phyloP scores from a whole-genome alignment of 64 coral and sea anemone genomes.

The Pocillopora verrucosa region DNA sequence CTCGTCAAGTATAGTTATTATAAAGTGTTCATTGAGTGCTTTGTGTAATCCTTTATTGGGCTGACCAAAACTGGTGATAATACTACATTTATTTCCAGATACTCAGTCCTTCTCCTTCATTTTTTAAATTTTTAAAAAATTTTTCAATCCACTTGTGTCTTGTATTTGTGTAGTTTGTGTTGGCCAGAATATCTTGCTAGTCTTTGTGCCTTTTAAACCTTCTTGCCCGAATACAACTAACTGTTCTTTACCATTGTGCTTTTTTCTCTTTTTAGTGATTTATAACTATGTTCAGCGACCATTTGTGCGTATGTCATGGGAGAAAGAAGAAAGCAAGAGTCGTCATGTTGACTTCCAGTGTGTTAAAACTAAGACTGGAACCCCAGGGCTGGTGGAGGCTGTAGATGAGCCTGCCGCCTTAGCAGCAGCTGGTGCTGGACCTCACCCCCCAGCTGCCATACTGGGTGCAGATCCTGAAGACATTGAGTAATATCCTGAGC shows the following conservation, averaged over 20 bases:
- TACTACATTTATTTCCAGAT: no score
- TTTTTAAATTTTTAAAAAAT: no score
- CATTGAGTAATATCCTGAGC: slow-evolving; percentile 53
- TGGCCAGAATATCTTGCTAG: no score
- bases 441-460: slow-evolving; percentile 84
- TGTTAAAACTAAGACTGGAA: slow-evolving; percentile 94
- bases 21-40: no score
- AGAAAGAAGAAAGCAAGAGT: slow-evolving; percentile 98
- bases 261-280: slow-evolving; percentile 62
- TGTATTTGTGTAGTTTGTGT: no score
- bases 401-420: slow-evolving; percentile 96
- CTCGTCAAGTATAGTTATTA: no score
- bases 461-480: slow-evolving; percentile 95
- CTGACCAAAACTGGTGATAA: no score
- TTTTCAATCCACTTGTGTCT: no score
- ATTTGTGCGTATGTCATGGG: slow-evolving; percentile 99
- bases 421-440: slow-evolving; percentile 79
- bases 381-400: slow-evolving; percentile 83
- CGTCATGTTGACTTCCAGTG: slow-evolving; percentile 99
- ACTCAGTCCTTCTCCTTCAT: no score
- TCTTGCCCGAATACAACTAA: no score
- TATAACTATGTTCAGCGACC: slow-evolving; percentile 99
- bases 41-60: no score
- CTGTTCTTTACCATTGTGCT: not conserved
- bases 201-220: no score